Base-by-base conservation (phyloP, 2,888 invertebrate species). In the Drosophila acutilabella region DNA sequence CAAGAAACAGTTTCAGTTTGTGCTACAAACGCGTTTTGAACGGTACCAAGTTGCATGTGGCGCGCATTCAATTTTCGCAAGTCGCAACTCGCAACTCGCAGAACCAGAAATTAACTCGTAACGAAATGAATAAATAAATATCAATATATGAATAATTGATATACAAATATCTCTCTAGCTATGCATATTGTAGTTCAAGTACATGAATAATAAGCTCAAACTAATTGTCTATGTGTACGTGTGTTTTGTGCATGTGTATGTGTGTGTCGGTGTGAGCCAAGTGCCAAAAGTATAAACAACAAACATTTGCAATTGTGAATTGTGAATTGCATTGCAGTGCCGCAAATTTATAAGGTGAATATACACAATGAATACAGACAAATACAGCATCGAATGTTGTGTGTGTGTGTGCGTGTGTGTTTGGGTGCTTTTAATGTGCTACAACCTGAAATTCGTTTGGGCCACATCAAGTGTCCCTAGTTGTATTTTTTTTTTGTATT, bases 1-100 rank as follows among this genome's bases (percentile, higher is more conserved):
- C 58, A 41, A 72, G 69, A 75, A 88, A 87, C 85, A 82, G 87
- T 78, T 86, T 90, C 90, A 90, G 90, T 90, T 90, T 86, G 85
- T 82, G 81, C 81, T 87, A 80, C 85, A 85, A 89, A 80, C 90
- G 90, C 86, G 86, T 87, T 84, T 87, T 71, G 85, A 80, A 85
- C 83, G 90, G 90, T 89, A 78, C 74, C 50, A 54, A 64, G 80
- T 80, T 80, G 82, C 69, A 74, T 64, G 77, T 74, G 78, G 72
- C 74, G 73, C 74, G 71, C 62, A 61, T 30, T 47, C 50, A 45
- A 38, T 20, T 18, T 10, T 13, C 51, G 51, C n/a, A n/a, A n/a
- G n/a, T n/a, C n/a, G n/a, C 14, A 44, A 20, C 18, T 40, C 45
- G 42, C 47, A 48, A 23, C 18, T 40, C 47, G 44, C 47, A 48